Evolutionary conservation across 1,140 invertebrate genomes (phyloP), one percentile per base, ranked within the genome.

Genomic region (Diachasmimorpha longicaudata): DNA sequence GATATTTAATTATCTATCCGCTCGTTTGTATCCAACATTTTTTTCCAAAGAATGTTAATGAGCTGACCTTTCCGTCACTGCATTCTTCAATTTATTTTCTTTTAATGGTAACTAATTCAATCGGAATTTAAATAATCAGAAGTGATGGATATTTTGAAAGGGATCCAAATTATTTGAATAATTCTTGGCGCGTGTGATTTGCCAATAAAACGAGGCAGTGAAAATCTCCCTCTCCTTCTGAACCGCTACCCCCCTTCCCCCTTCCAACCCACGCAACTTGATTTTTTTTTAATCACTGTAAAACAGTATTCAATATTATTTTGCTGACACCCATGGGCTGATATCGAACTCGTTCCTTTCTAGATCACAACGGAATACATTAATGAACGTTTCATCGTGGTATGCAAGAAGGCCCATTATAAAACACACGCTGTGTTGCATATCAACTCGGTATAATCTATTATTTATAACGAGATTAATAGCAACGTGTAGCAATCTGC

Each of bases 391-490:
- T 63, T 25, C 19, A 63, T 63, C 58, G 58, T 63, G 58, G 58
- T 63, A 63, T 63, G 58, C 58, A 63, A 63, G 58, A 63, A 23
- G 58, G 58, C 58, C 58, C 58, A 63, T 63, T 25, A 63, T 63
- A 63, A 63, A 63, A 63, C 58, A 63, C 23, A 63, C 58, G 23
- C 21, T 63, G 19, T 25, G 19, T 63, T 63, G 58, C 21, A 63
- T 63, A 63, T 63, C 23, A 63, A 63, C 58, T 25, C 58, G 48
- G 31, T 25, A 68, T n/a, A 68, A 68, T 68, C 66, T 68, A 68
- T 68, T 68, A 68, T 68, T 68, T 68, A 68, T 68, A 68, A 68
- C 66, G 25, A 68, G 25, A 68, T 68, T 68, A 68, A 68, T 68
- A 16, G 66, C 11, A 11, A 16, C 16, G 36, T 68, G 25, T 68